Conservation (phyloP, 2,797 vertebrate genomes). For the Trichosurus vulpecula region DNA sequence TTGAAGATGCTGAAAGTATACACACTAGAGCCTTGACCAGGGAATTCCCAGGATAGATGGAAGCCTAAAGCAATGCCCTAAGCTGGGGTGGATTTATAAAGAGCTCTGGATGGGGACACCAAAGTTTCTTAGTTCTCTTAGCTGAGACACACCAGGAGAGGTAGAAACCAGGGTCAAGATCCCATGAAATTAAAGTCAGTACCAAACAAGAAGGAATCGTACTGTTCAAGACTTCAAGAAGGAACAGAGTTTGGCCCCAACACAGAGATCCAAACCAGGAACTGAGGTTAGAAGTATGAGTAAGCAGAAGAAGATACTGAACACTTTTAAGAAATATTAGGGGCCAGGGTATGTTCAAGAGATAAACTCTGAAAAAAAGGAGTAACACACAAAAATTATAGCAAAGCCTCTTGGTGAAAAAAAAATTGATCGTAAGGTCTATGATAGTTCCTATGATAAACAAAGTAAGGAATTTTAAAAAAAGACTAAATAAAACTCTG, state of each 20-base stretch:
- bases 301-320: neutral
- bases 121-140: neutral
- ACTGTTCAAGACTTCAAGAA: neutral
- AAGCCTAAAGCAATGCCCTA: neutral
- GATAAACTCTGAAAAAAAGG: neutral
- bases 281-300: neutral
- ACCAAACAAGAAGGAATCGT: neutral
- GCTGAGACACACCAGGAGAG: neutral
- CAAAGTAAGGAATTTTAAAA: no score
- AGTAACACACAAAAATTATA: neutral
- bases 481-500: neutral
- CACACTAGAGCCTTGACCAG: neutral
- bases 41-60: neutral
- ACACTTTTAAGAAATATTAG: neutral
- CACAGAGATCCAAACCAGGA: neutral
- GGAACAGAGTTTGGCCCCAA: neutral
- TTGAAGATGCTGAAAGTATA: neutral
- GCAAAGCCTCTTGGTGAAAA: neutral
- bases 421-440: neutral
- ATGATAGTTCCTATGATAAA: no score
- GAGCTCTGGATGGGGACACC: neutral
- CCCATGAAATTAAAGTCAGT: neutral
- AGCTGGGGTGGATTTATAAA: neutral
- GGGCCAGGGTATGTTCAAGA: neutral
- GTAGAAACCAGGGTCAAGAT: neutral